A percentile compares a stretch with the other conserved stretches of the same genome.
Evolutionary conservation across 1,140 invertebrate species (phyloP).

Genomic region (Microplitis demolitor): DNA sequence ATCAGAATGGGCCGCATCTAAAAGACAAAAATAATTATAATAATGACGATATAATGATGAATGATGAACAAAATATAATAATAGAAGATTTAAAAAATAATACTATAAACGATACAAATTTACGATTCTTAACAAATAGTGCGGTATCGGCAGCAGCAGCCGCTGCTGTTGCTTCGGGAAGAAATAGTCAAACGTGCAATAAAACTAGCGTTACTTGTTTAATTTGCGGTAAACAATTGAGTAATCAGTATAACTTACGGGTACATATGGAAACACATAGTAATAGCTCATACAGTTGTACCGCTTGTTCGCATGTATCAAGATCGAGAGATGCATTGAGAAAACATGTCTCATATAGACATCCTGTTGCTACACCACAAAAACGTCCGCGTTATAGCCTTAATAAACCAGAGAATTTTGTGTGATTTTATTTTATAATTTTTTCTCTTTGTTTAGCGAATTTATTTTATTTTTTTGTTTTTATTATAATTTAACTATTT

Average conservation of each 20-base stretch:
- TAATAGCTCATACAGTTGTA: conserved; percentile 79
- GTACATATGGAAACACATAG: conserved; percentile 90
- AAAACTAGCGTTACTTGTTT: conserved; percentile 75
- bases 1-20: conserved; percentile 24
- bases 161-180: conserved; percentile 10
- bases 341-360: conserved; percentile 86
- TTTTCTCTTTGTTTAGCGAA: background rate
- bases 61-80: conserved; percentile 8
- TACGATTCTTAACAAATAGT: conserved; percentile 46
- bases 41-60: background rate
- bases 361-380: conserved; percentile 65
- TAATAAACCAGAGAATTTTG: conserved; percentile 26
- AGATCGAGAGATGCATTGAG: conserved; percentile 82
- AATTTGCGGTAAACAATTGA: conserved; percentile 84
- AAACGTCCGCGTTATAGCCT: conserved; percentile 53
- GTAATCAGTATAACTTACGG: conserved; percentile 87
- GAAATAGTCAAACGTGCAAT: conserved; percentile 48
- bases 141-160: background rate
- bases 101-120: conserved; percentile 47
- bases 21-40: conserved; percentile 34
- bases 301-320: conserved; percentile 83
- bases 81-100: conserved; percentile 21
- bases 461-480: background rate
- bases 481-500: too few relatives aligned
- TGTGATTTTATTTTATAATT: conserved; percentile 12